Conservation (phyloP, 2,113 vertebrate species). For the Hypomesus transpacificus region DNA sequence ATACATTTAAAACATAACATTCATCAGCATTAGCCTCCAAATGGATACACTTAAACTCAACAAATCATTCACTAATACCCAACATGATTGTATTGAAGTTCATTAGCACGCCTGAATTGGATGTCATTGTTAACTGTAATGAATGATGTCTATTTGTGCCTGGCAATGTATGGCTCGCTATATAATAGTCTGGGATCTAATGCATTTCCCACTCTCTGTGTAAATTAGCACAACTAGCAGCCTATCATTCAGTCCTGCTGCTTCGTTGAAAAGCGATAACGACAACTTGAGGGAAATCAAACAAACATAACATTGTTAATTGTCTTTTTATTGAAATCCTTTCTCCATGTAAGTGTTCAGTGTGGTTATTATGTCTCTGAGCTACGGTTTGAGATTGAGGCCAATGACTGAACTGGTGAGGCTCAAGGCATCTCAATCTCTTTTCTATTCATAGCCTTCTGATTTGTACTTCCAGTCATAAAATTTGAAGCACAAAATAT, state of each 20-base stretch:
- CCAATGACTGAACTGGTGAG: conserved; percentile 18
- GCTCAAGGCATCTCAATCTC: too few species aligned
- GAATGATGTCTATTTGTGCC: conserved; percentile 63
- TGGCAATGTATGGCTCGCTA: conserved; percentile 56
- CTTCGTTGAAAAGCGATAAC: conserved; percentile 57
- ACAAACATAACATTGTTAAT: conserved; percentile 67
- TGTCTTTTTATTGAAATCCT: conserved; percentile 66
- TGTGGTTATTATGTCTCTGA: conserved; percentile 44
- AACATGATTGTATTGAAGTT: conserved; percentile 70
- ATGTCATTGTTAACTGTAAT: conserved; percentile 71
- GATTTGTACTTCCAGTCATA: too few species aligned
- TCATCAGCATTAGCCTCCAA: conserved; percentile 67
- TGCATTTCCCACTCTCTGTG: conserved; percentile 59
- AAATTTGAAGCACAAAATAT: too few species aligned
- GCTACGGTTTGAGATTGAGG: conserved; percentile 1
- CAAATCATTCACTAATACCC: conserved; percentile 68
- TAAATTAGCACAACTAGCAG: conserved; percentile 56
- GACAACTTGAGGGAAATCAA: conserved; percentile 60
- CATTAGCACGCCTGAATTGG: conserved; percentile 68
- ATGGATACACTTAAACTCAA: conserved; percentile 66
- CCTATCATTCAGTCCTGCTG: conserved; percentile 55
- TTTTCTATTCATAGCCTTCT: too few species aligned
- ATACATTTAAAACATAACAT: conserved; percentile 47
- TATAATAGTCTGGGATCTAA: conserved; percentile 65
- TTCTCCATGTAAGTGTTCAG: conserved; percentile 47